A percentile compares a stretch with the other conserved stretches of the same genome.
phyloP scores from a whole-genome alignment of 2,113 vertebrate genomes.

The Neopipo cinnamomea region DNA sequence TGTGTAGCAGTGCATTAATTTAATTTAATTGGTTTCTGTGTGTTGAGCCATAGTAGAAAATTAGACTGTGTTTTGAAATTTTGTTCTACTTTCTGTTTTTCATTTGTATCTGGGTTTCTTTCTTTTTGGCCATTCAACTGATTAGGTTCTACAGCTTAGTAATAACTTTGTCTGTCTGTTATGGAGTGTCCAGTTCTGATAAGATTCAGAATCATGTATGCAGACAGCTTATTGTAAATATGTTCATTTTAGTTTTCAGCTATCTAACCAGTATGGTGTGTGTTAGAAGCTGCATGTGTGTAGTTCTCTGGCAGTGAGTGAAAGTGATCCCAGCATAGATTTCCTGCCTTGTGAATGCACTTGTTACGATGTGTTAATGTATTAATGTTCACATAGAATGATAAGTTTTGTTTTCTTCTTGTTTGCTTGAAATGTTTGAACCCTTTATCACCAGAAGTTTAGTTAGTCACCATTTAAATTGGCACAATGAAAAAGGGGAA shows the following conservation, averaged over 20 bases:
- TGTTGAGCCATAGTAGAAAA: slow-evolving; percentile 73
- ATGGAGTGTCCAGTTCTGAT: slow-evolving; percentile 63
- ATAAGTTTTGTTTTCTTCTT: slow-evolving; percentile 1
- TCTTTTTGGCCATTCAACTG: not conserved
- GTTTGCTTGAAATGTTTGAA: slow-evolving; percentile 16
- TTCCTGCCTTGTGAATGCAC: not conserved
- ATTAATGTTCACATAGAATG: slow-evolving; percentile 17
- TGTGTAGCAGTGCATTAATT: slow-evolving; percentile 75
- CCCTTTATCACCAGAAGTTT: not conserved
- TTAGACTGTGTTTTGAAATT: slow-evolving; percentile 63
- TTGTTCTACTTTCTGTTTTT: slow-evolving; percentile 51
- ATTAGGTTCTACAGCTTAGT: slow-evolving; percentile 64
- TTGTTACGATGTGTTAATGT: not conserved
- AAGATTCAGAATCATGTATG: slow-evolving; percentile 71
- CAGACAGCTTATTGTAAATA: slow-evolving; percentile 84
- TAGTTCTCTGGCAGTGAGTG: slow-evolving; percentile 23
- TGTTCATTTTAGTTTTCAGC: slow-evolving; percentile 62
- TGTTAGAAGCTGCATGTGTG: slow-evolving; percentile 1
- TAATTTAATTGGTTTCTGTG: slow-evolving; percentile 66
- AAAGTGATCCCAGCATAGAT: not conserved
- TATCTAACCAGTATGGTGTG: not conserved
- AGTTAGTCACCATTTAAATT: not conserved
- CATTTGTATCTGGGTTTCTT: not conserved
- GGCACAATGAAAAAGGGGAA: not conserved
- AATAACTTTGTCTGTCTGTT: slow-evolving; percentile 72